Percentiles rank a stretch among this genome's conserved stretches.
phyloP scores from a whole-genome alignment of 1,140 invertebrate species.

The Lepidotrigona ventralis region DNA sequence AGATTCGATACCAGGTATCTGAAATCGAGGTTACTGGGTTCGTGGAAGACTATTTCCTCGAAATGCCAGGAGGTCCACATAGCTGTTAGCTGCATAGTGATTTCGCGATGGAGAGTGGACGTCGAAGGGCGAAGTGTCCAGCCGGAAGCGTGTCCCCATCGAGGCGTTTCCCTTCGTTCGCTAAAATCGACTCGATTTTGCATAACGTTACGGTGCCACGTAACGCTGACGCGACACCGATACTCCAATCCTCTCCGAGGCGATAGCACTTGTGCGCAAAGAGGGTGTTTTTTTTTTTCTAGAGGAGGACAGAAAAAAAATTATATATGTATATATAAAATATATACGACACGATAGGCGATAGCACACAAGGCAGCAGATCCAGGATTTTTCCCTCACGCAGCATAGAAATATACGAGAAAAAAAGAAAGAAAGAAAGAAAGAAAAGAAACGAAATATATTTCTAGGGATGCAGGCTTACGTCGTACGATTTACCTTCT shows the following conservation, averaged over 20 bases:
- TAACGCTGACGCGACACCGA: not conserved
- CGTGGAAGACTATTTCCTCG: slow-evolving; percentile 18
- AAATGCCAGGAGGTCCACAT: slow-evolving; percentile 16
- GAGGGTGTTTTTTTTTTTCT: not conserved
- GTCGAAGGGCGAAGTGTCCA: not conserved
- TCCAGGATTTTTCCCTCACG: slow-evolving; percentile 3
- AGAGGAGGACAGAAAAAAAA: not conserved
- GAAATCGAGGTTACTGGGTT: slow-evolving; percentile 30
- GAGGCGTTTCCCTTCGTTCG: not conserved
- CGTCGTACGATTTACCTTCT: slow-evolving; percentile 21
- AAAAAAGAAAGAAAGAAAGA: too few species aligned
- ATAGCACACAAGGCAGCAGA: slow-evolving; percentile 27
- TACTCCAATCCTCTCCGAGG: slow-evolving; percentile 39
- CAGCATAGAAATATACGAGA: not conserved
- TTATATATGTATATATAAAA: not conserved
- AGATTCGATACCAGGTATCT: slow-evolving; percentile 12
- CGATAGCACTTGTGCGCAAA: slow-evolving; percentile 18
- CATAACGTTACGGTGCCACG: not conserved
- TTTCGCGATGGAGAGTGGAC: not conserved
- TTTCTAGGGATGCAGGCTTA: slow-evolving; percentile 38
- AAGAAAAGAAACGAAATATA: slow-evolving; percentile 1
- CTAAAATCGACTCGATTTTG: not conserved
- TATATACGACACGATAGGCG: slow-evolving; percentile 36
- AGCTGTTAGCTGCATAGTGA: slow-evolving; percentile 5
- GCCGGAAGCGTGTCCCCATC: not conserved